Conservation (phyloP, 2,888 invertebrate species). For the Sinopyrophorus schimmeli region DNA sequence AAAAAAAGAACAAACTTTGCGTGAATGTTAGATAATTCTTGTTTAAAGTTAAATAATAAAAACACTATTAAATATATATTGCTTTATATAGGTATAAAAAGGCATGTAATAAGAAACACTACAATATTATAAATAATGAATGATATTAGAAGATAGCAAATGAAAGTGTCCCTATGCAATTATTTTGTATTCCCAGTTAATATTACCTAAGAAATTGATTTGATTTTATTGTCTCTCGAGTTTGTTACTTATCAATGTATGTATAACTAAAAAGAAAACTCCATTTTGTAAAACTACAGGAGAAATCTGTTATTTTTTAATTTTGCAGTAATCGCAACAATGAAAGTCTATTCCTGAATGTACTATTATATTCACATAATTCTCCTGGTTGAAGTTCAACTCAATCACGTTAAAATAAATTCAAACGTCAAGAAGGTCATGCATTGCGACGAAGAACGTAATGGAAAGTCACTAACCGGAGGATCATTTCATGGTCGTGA, state of each 20-base stretch:
- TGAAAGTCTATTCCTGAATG: not conserved
- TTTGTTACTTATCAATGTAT: constrained; percentile 19
- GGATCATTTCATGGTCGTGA: constrained; percentile 33
- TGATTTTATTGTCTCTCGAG: constrained; percentile 33
- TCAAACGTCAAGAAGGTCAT: constrained; percentile 31
- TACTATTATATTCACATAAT: no score
- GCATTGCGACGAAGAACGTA: constrained; percentile 25
- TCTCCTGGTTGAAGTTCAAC: constrained; percentile 11
- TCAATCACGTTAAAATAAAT: constrained; percentile 24
- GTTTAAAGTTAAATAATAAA: no score
- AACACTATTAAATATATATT: no score
- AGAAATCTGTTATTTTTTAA: constrained; percentile 5
- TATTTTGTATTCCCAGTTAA: constrained; percentile 49
- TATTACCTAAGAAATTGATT: constrained; percentile 42
- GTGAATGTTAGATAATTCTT: no score
- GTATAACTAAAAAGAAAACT: no score
- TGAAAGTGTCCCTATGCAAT: constrained; percentile 47
- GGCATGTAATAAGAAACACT: no score
- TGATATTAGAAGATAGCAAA: constrained; percentile 38
- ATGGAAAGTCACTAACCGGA: constrained; percentile 32
- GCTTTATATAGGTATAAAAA: no score
- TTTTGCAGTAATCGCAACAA: not conserved
- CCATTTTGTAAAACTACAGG: no score
- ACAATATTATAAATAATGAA: constrained; percentile 37
- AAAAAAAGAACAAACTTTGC: no score